Evolutionary conservation across 35 echinoderm and acorn worm species (phyloP).

Genomic region (Amphiura filiformis): DNA sequence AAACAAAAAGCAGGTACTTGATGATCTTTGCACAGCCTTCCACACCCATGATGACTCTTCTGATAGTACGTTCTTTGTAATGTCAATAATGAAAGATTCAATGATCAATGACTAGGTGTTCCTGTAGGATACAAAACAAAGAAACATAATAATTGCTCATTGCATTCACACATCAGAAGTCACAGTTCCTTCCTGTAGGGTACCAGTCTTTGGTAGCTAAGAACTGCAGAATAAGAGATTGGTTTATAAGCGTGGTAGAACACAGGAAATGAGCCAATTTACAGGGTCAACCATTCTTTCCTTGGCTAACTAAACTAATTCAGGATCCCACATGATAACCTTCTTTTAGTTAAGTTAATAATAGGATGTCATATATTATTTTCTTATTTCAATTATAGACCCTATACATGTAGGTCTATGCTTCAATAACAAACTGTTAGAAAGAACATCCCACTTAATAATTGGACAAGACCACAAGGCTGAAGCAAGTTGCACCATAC

Average conservation of each 20-base stretch:
- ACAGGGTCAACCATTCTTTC: neutral
- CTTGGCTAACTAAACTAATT: no score
- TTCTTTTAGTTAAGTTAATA: no score
- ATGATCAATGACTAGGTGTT: neutral
- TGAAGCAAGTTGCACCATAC: no score
- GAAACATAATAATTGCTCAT: neutral
- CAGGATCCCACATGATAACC: no score
- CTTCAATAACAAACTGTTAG: no score
- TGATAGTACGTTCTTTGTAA: neutral
- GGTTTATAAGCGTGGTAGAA: neutral
- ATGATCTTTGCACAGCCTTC: constrained; percentile 41
- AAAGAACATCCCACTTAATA: no score
- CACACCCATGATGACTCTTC: constrained; percentile 18
- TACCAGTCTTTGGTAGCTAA: neutral
- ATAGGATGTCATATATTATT: no score
- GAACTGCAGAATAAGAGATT: neutral
- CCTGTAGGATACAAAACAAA: neutral
- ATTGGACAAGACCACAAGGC: no score
- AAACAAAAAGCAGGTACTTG: constrained; percentile 60
- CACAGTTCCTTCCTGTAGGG: neutral
- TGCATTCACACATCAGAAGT: neutral
- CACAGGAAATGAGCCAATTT: constrained; percentile 9
- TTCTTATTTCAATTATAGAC: no score
- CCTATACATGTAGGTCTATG: no score
- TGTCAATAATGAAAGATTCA: neutral